Evolutionary conservation across 2,888 invertebrate species (phyloP), one percentile per base, ranked within the genome.

Genomic region (Cepaea hortensis): DNA sequence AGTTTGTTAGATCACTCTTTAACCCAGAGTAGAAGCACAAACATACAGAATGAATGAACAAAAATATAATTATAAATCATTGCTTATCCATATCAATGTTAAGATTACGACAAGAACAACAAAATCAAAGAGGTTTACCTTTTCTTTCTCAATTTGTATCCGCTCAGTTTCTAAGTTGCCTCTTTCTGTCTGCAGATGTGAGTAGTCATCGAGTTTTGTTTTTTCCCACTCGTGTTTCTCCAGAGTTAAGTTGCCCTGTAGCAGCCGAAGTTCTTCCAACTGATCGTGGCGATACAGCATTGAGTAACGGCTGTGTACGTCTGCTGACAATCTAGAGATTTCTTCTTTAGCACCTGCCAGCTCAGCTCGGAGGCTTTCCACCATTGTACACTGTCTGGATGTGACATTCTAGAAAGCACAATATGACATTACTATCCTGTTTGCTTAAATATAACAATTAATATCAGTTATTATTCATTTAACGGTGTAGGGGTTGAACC

Each of bases 211-310:
- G 85, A 96, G 96, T 82, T 96, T 96, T 91, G 96, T 96, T 85
- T 96, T 96, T 89, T 97, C 96, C 96, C 97, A 97, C 50, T 96
- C 95, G 88, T 97, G 96, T 93, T 97, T 97, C 87, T 96, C 97
- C 88, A 96, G 95, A 13, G 97, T 97, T 89, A 98, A 95, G 88
- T 96, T 96, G 94, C 98, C 98, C 90, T 91, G 89, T 89, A 98
- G 95, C 95, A 98, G 98, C 0, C 98, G 95, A 90, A 98, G 95
- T 94, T 98, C 98, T 94, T 98, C 98, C 90, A 98, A 95, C 93
- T 98, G 97, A 95, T 98, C 98, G 94, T 98, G 97, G 89, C 96
- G 95, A 91, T 97, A 96, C 48, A 96, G 89, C n/a, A 89, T 88
- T 73, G 91, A 91, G 76, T 91, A 90, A 94, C 82, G 95, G 93